Evolutionary conservation across 2,113 vertebrate species (phyloP), one percentile per base, ranked within the genome.

Genomic region (Herpetotheres cachinnans): DNA sequence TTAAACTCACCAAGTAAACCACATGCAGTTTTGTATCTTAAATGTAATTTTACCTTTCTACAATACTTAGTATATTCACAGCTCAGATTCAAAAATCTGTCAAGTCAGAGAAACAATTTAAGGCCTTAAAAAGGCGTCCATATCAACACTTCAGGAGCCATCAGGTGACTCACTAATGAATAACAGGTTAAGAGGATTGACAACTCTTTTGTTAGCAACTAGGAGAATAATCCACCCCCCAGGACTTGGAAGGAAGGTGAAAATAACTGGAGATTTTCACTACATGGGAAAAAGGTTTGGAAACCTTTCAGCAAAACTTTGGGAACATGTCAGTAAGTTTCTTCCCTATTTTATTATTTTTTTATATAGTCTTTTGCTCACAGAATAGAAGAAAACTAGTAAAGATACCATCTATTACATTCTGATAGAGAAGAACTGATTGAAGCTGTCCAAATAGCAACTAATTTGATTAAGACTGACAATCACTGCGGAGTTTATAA

Each of bases 251-350:
- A 52, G 34, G 9, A 58, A 82, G 8, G 12, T 36, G 34, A 61
- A 83, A 67, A 90, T 19, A 74, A 66, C 16, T 13, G 17, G 16
- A 10, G 20, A 79, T 59, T 85, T 84, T 79, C 14, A 66, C 26
- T 54, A 38, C 0, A 0, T 30, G 9, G 10, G 12, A 27, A 49
- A 83, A 66, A 58, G 6, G 13, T 40, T 56, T 27, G 0, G 21
- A 84, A 69, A 36, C 21, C 15, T 50, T 80, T 42, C 46, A 91
- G 34, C 11, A 84, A 78, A 70, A 66, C 21, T 55, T 59, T 34
- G 10, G 42, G 32, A 62, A 67, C 12, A 6, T 2, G 13, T 63
- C 44, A 81, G 1, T 30, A 69, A 69, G 6, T 62, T 88, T 55
- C 40, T 69, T 50, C 8, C 7, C 10, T 5, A 6, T 32, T 69